Base-by-base conservation (phyloP, 2,888 invertebrate genomes). In the Phragmatobia fuliginosa region DNA sequence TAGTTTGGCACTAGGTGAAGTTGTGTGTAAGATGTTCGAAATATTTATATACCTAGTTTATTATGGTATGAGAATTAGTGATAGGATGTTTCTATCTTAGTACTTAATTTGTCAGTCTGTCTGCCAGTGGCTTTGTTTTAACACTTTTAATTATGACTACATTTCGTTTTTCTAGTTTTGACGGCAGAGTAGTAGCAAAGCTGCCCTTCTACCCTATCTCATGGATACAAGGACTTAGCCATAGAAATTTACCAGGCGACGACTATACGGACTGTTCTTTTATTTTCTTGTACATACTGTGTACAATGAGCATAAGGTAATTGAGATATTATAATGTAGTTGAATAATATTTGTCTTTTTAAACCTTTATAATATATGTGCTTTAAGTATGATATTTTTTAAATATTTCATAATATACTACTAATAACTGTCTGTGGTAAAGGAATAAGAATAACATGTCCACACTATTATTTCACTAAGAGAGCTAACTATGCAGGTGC, bases 231-330 rank as follows among this genome's bases (percentile, higher is more conserved):
- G 98, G 99, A 38, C 92, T 99, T 52, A 99, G 99, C 70, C 99
- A 99, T 89, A 96, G 99, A 79, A 99, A 99, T 93, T 96, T 99
- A 71, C 96, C 98, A 3, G 99, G 99, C 21, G 99, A 99, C 85
- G 99, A 99, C 91, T 99, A 98, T 90, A 98, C 99, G 7, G 99
- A 99, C 88, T 99, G 99, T 89, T 99, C 99, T 2, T 99, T 99
- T 90, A 99, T 99, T 87, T 99, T 99, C 92, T 95, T 99, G 69
- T 99, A 99, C 92, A 99, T 99, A 87, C 95, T 99, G 67, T 99
- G 99, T 92, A 99, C 99, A 41, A 99, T 99, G 99, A 99, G 99
- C 62, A 99, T 99, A 78, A 96, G 98, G 96, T 98, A 97, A 96
- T 32, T 16, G 11, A 10, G 1, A 32, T 62, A 10, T 21, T 52